Conservation (phyloP, 2,888 invertebrate genomes). For the Xylota sylvarum region DNA sequence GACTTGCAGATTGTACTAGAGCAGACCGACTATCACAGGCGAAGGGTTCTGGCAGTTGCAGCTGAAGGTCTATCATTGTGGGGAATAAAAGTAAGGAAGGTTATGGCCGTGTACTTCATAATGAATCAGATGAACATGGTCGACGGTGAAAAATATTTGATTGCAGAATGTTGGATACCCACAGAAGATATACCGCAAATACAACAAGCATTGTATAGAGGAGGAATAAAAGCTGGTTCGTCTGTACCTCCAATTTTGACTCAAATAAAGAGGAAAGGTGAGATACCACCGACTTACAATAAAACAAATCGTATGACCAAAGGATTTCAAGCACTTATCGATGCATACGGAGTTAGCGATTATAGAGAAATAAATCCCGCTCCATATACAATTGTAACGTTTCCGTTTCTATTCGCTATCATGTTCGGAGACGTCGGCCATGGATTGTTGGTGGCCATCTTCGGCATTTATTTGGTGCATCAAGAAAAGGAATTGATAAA, state of each 20-base stretch:
- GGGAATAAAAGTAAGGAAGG: constrained; percentile 91
- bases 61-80: constrained; percentile 86
- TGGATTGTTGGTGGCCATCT: constrained; percentile 92
- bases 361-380: constrained; percentile 97
- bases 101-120: constrained; percentile 95
- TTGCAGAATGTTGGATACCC: constrained; percentile 96
- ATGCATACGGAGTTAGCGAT: constrained; percentile 96
- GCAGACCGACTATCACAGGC: constrained; percentile 91
- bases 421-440: constrained; percentile 99
- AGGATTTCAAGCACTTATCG: constrained; percentile 93
- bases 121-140: constrained; percentile 95
- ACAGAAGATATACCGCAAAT: constrained; percentile 89
- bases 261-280: constrained; percentile 82
- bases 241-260: constrained; percentile 96
- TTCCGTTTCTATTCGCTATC: constrained; percentile 97
- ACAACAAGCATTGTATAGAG: constrained; percentile 90
- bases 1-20: constrained; percentile 90
- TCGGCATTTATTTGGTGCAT: constrained; percentile 92
- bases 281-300: constrained; percentile 95
- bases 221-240: constrained; percentile 92
- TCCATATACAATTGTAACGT: constrained; percentile 94
- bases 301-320: constrained; percentile 95
- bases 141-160: constrained; percentile 93
- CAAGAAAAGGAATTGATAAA: constrained; percentile 90
- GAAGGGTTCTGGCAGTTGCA: constrained; percentile 86